Conservation (phyloP, 2,888 invertebrate genomes). For the Cerastis rubricosa region DNA sequence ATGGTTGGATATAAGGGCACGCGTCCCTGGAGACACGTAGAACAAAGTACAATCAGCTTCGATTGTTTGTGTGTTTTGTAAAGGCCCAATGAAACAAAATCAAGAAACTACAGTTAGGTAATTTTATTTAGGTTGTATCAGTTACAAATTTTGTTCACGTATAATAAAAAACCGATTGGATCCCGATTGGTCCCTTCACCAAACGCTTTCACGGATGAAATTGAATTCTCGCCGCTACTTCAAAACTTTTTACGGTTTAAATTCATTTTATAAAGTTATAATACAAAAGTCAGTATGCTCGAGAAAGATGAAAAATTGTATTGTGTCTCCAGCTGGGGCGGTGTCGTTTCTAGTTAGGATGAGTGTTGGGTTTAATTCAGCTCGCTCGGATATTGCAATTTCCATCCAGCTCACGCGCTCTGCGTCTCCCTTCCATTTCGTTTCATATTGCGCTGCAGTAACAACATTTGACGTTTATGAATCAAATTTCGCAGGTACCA, state of each 20-base stretch:
- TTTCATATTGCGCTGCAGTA: constrained; percentile 80
- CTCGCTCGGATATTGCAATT: constrained; percentile 86
- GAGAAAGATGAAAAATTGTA: constrained; percentile 51
- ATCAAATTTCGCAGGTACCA: constrained; percentile 71
- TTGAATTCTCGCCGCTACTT: constrained; percentile 38
- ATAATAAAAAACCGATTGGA: background rate
- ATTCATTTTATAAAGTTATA: constrained; percentile 39
- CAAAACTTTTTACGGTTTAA: constrained; percentile 40
- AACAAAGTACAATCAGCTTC: constrained; percentile 30
- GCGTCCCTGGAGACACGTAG: constrained; percentile 24
- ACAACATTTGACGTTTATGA: constrained; percentile 80
- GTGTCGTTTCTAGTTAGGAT: constrained; percentile 71
- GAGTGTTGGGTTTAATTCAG: constrained; percentile 74
- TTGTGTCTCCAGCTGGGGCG: constrained; percentile 48
- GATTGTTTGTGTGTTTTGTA: constrained; percentile 28
- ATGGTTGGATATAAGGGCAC: background rate
- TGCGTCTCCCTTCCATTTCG: constrained; percentile 81
- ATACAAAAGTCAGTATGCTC: constrained; percentile 45
- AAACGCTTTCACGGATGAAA: constrained; percentile 37
- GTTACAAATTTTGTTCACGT: background rate
- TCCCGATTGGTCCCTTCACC: constrained; percentile 5
- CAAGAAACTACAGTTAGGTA: background rate
- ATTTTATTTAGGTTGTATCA: background rate
- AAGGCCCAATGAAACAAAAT: constrained; percentile 18
- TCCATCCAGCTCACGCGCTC: constrained; percentile 80